phyloP scores from a whole-genome alignment of 2,888 invertebrate species.

The Perizoma affinitatum region DNA sequence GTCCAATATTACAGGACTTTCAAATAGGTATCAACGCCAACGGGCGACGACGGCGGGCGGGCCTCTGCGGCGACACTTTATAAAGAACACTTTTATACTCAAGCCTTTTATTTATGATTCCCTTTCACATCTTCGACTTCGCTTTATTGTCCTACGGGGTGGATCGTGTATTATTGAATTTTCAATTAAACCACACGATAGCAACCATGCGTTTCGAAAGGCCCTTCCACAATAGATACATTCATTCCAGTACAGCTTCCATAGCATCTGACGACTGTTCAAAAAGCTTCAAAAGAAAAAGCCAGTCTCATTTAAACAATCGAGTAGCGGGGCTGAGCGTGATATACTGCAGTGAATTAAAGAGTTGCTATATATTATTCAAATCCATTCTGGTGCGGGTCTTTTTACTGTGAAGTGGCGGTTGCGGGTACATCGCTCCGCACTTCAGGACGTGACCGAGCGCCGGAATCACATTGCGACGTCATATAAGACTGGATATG shows the following conservation, averaged over 20 bases:
- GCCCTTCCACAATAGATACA: constrained; percentile 11
- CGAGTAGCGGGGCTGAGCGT: constrained; percentile 35
- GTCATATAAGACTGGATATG: constrained; percentile 54
- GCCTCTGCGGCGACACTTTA: constrained; percentile 77
- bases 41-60: constrained; percentile 46
- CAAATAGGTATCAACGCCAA: constrained; percentile 78
- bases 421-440: constrained; percentile 80
- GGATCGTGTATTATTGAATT: constrained; percentile 62
- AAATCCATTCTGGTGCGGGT: constrained; percentile 71
- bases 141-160: constrained; percentile 67
- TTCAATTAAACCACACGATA: constrained; percentile 51
- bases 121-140: constrained; percentile 73
- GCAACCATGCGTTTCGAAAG: constrained; percentile 10
- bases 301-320: constrained; percentile 33
- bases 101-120: constrained; percentile 80
- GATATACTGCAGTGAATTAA: constrained; percentile 56
- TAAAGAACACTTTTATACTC: constrained; percentile 82
- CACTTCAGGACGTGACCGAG: constrained; percentile 80
- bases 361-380: constrained; percentile 78
- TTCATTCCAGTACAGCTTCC: constrained; percentile 3
- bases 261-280: constrained; percentile 6
- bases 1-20: constrained; percentile 79
- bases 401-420: constrained; percentile 77
- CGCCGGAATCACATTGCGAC: constrained; percentile 56
- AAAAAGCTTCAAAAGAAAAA: constrained; percentile 26